phyloP scores from a whole-genome alignment of 2,113 vertebrate genomes.

The Chaetorhynchus papuensis region DNA sequence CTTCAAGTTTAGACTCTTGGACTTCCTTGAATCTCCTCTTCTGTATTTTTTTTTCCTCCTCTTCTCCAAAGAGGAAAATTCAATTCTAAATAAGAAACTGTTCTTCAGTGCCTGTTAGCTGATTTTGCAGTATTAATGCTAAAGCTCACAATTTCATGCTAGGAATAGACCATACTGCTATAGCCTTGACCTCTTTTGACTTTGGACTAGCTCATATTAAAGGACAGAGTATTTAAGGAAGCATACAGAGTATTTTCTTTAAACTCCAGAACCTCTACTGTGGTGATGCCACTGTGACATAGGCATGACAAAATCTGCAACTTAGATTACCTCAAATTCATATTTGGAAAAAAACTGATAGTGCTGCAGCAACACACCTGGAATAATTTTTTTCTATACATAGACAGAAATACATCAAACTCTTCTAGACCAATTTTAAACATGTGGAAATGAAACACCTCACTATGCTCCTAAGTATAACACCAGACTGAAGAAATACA shows the following conservation, averaged over 20 bases:
- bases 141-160: not conserved
- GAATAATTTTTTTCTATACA: not conserved
- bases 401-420: not conserved
- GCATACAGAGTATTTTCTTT: not conserved
- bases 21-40: not conserved
- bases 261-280: not conserved
- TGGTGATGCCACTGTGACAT: not conserved
- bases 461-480: not conserved
- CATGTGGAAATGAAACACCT: conserved; percentile 24
- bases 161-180: not conserved
- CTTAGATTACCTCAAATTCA: not conserved
- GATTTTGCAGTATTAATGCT: not conserved
- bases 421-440: not conserved
- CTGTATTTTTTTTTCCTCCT: not conserved
- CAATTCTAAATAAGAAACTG: not conserved
- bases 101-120: not conserved
- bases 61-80: not conserved
- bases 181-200: not conserved
- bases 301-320: not conserved
- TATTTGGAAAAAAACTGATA: not conserved
- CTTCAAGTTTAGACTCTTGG: not conserved
- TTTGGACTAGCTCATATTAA: not conserved
- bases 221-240: not conserved
- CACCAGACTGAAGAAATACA: not conserved
- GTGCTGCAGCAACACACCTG: not conserved